These are phyloP conservation scores for Clavelina lepadiformis DNA, from an alignment of 23 tunicate genomes.

Conservation along the genomic window DNA sequence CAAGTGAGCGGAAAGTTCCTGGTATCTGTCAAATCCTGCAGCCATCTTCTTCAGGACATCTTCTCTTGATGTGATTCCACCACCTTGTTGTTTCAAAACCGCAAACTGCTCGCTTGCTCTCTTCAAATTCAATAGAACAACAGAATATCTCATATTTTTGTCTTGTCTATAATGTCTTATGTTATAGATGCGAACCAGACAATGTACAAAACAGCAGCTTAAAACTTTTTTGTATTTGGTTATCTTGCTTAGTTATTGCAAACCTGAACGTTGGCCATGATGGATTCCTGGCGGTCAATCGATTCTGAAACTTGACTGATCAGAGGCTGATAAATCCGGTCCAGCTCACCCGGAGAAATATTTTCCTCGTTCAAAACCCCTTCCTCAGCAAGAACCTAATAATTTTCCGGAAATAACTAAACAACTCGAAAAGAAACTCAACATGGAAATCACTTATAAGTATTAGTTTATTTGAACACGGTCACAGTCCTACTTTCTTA, in stretches of 20 bases:
- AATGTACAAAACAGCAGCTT: too few species aligned
- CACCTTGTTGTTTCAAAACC: slow-evolving; percentile 66
- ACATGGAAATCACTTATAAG: too few species aligned
- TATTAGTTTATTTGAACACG: too few species aligned
- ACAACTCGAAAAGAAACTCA: too few species aligned
- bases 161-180: too few species aligned
- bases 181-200: too few species aligned
- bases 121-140: slow-evolving; percentile 24
- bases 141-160: too few species aligned
- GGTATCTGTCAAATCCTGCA: slow-evolving; percentile 84
- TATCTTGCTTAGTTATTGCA: too few species aligned
- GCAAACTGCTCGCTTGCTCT: slow-evolving; percentile 93
- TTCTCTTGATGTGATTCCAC: slow-evolving; percentile 60
- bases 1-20: slow-evolving; percentile 67
- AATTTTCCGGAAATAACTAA: too few species aligned
- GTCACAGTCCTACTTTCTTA: too few species aligned
- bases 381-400: slow-evolving; percentile 80
- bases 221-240: too few species aligned
- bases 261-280: slow-evolving; percentile 93
- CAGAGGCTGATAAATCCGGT: slow-evolving; percentile 68
- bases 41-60: slow-evolving; percentile 83
- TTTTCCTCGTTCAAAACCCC: slow-evolving; percentile 83
- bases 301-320: slow-evolving; percentile 73
- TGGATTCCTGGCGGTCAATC: slow-evolving; percentile 70
- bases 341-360: slow-evolving; percentile 74